Conservation (phyloP, 2,797 vertebrate species). For the Anguilla anguilla region DNA sequence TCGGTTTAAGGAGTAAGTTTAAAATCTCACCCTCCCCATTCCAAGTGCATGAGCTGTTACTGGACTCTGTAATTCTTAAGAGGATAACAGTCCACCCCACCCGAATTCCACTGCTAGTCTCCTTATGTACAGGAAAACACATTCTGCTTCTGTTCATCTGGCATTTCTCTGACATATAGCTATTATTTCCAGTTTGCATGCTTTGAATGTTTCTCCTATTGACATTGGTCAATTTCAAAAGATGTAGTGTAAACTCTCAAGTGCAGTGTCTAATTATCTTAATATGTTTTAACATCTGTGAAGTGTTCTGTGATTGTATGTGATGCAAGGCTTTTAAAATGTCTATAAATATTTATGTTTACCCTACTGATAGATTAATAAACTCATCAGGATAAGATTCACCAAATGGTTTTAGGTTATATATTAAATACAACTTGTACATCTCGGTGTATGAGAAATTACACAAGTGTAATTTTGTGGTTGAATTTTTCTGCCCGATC, state of each 20-base stretch:
- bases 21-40: not conserved
- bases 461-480: not conserved
- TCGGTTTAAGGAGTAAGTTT: not conserved
- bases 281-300: not conserved
- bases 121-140: not conserved
- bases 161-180: not conserved
- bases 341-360: not conserved
- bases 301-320: not conserved
- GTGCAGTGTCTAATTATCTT: not conserved
- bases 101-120: not conserved
- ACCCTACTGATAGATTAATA: not conserved
- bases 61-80: not conserved
- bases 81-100: constrained; percentile 5
- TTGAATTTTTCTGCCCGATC: not conserved
- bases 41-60: not conserved
- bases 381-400: not conserved
- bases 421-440: not conserved
- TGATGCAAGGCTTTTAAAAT: not conserved
- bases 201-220: not conserved
- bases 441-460: not conserved
- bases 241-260: not conserved
- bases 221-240: not conserved
- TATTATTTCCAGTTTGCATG: not conserved
- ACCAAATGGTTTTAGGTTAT: not conserved
- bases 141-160: not conserved